Conservation (phyloP, 2,888 invertebrate genomes). For the Yponomeuta malinellus region DNA sequence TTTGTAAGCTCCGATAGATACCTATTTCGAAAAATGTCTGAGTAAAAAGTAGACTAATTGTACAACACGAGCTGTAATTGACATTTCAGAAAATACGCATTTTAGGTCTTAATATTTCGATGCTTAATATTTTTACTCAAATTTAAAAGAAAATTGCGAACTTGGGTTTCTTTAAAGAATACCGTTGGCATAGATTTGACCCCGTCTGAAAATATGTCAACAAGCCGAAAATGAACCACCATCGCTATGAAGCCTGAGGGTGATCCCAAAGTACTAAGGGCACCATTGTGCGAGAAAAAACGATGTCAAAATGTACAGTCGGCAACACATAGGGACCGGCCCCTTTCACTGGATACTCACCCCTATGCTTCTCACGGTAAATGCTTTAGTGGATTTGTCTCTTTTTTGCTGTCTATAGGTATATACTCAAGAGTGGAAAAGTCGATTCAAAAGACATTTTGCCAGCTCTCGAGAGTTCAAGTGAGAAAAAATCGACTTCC, state of each 20-base stretch:
- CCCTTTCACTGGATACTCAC: no score
- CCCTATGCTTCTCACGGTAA: no score
- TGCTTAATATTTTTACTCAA: no score
- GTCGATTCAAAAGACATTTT: conserved; percentile 66
- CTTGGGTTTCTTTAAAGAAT: not conserved
- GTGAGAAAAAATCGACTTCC: conserved; percentile 60
- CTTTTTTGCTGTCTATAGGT: no score
- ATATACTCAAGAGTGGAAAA: conserved; percentile 51
- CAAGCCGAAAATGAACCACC: not conserved
- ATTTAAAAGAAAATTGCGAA: not conserved
- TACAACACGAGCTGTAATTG: no score
- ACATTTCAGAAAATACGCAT: no score
- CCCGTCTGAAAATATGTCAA: not conserved
- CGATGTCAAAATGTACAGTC: conserved; percentile 52
- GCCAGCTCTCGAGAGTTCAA: conserved; percentile 61
- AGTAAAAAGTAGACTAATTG: no score
- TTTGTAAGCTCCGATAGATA: no score
- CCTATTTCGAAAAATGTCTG: no score
- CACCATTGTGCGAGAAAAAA: conserved; percentile 44
- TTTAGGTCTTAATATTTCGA: no score
- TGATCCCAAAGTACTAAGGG: conserved; percentile 39
- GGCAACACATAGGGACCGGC: no score
- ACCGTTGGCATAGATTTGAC: not conserved
- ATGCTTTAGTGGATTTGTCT: no score
- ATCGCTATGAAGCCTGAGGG: conserved; percentile 20